These are phyloP conservation scores for Platynereis dumerilii DNA, from an alignment of 2,888 invertebrate genomes.

Conservation along the genomic window DNA sequence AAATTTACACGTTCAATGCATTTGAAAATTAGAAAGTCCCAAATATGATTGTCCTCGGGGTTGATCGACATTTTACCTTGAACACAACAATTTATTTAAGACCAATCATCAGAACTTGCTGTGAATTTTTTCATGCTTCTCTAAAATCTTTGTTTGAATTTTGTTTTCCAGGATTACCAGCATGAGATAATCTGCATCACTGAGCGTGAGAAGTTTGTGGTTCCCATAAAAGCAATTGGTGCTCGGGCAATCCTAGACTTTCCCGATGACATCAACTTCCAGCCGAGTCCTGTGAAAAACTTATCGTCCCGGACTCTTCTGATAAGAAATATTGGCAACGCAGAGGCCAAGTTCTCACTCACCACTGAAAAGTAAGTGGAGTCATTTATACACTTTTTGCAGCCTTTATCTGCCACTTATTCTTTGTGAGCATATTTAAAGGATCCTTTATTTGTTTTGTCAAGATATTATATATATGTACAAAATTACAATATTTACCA, in stretches of 20 bases:
- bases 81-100: no score
- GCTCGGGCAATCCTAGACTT: constrained; percentile 70
- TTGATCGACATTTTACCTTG: neutral
- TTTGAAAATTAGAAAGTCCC: neutral
- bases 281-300: constrained; percentile 67
- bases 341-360: constrained; percentile 66
- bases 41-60: neutral
- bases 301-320: constrained; percentile 65
- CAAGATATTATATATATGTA: no score
- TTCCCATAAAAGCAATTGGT: constrained; percentile 67
- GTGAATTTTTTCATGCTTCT: no score
- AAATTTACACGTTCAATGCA: neutral
- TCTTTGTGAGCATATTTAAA: no score
- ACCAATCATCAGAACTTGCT: no score
- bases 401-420: no score
- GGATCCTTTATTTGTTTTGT: no score
- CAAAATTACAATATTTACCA: no score
- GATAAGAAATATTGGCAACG: constrained; percentile 69
- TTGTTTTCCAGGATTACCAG: constrained; percentile 61
- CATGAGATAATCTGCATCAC: constrained; percentile 63
- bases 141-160: no score
- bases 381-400: neutral
- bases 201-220: constrained; percentile 64
- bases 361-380: constrained; percentile 63
- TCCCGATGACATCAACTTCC: constrained; percentile 68